Percentiles rank a stretch among this genome's conserved stretches.
phyloP scores from a whole-genome alignment of 2,797 vertebrate genomes.

The Clarias fuscus region DNA sequence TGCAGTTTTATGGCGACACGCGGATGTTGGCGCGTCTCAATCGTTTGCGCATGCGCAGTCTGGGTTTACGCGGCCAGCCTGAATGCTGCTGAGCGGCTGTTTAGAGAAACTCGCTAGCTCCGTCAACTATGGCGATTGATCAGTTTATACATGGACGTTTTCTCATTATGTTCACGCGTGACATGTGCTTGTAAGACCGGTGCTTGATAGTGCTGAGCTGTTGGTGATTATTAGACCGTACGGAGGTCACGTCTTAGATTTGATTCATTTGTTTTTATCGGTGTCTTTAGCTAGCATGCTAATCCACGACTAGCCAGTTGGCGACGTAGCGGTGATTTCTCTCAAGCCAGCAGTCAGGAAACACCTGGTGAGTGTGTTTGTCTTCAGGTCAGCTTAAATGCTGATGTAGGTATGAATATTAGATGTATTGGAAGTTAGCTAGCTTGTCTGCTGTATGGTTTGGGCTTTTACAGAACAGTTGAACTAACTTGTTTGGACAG shows the following conservation, averaged over 20 bases:
- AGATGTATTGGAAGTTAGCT: background rate
- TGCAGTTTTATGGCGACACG: no score
- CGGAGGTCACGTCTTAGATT: background rate
- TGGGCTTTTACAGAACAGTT: background rate
- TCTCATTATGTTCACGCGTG: background rate
- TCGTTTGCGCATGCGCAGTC: slow-evolving; percentile 25
- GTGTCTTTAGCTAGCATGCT: background rate
- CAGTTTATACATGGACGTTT: no score
- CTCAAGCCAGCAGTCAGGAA: background rate
- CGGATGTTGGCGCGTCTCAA: no score
- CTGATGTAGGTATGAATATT: background rate
- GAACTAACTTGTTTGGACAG: background rate
- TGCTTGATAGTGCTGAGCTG: background rate
- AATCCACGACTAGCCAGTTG: slow-evolving; percentile 6
- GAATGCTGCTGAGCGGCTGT: background rate
- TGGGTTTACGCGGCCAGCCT: background rate
- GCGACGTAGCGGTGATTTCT: background rate
- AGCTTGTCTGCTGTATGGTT: background rate
- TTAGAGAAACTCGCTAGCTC: background rate
- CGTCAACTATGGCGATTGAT: background rate
- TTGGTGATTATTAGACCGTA: background rate
- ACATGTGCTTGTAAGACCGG: background rate
- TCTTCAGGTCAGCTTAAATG: background rate
- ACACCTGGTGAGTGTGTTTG: background rate
- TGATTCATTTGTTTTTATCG: background rate